Base-by-base conservation (phyloP, 2,113 vertebrate species). In the Suricata suricatta region DNA sequence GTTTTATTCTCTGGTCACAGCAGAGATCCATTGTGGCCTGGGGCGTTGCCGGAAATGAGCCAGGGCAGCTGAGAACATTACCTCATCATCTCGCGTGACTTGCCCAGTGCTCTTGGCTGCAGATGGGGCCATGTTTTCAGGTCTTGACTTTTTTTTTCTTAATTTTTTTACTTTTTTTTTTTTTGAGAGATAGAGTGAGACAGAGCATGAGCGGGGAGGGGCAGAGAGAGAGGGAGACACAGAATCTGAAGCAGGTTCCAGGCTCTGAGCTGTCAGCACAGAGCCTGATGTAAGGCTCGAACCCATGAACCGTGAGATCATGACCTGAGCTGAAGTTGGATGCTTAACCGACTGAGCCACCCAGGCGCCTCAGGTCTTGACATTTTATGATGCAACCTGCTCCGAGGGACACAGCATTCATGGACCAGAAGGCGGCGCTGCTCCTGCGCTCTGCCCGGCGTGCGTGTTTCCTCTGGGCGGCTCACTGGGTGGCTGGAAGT, bases 401-500 rank as follows among this genome's bases (percentile, higher is more conserved):
- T 13, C 97, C 5, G 80, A 98, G 66, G 99, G 99, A 47, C 97
- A 97, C 0, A 98, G 12, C 0, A 0, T 92, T 95, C 0, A 98
- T 99, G 98, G 97, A 97, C 1, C 84, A 68, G 0, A 54, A 3
- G n/a, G 63, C 98, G 85, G 84, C 98, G 83, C 99, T 98, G 0
- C 93, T 99, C 33, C 98, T 99, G 69, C 99, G 99, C 99, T 99
- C 99, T 97, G 99, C 35, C 99, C 99, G 0, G 99, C 99, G 94
- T 99, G 99, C 97, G 98, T 99, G 99, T 99, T 97, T 85, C 99
- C 99, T 0, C 97, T 99, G 7, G 99, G 99, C 0, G 99, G 99
- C 33, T 97, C 99, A 27, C 98, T 99, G 19, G 99, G 1, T 99
- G 99, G 0, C 98, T 99, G 44, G 79, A 99, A 95, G 99, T 99